Base-by-base conservation (phyloP, 2,797 vertebrate species). In the Eleutherodactylus coqui region DNA sequence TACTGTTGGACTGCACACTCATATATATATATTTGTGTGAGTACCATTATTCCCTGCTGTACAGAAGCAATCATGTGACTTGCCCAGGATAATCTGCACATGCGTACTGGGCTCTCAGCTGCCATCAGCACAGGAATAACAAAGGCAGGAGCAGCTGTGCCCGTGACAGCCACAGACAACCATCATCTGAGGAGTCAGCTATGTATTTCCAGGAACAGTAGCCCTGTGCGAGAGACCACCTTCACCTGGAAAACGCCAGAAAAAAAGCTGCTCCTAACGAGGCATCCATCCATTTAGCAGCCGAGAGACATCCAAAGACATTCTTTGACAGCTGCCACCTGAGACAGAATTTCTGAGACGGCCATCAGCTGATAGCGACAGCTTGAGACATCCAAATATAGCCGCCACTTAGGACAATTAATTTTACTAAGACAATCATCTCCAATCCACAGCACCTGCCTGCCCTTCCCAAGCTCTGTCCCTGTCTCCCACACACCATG, bases 61-160 rank as follows among this genome's bases (percentile, higher is more conserved):
- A 87, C 82, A 84, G 75, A 73, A 58, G 49, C 4, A 51, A 38
- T 84, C 86, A 87, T 72, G 81, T 87, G 86, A 84, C 76, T 8
- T 67, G 75, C 81, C 75, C 75, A 84, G 82, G 86, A 87, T 87
- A 58, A 55, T 72, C 41, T 84, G 86, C 70, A 60, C 82, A 84
- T 84, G 86, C 82, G 86, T 51, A 87, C n/a, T 32, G 4, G 29
- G 82, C 76, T 69, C 82, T 84, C 76, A 87, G 86, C 86, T 87
- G 82, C 82, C 82, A 87, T 87, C 86, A 87, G 86, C 82, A 79
- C 86, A 80, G 82, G 82, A 87, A 87, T 84, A 87, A 87, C 86
- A 87, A 87, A 87, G 86, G 86, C 86, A 80, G 82, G 67, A 87
- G 86, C 86, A 87, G 86, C 86, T 87, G 86, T 84, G 82, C 55